phyloP scores from a whole-genome alignment of 2,888 invertebrate genomes.

The Zygogramma bicolorata region DNA sequence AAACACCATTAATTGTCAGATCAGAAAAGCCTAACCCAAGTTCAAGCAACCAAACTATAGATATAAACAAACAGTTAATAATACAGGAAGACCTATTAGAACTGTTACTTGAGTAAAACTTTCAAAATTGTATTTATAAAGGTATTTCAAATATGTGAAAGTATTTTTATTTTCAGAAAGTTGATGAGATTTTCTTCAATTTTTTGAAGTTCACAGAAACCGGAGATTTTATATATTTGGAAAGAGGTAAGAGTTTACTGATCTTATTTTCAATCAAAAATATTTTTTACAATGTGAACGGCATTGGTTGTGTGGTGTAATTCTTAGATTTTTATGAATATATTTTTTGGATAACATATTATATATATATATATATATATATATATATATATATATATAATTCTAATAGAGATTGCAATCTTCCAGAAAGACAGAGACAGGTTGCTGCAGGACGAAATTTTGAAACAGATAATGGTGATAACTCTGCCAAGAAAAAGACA shows the following conservation, averaged over 20 bases:
- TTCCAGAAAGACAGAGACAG: background rate
- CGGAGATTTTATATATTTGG: background rate
- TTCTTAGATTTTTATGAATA: no score
- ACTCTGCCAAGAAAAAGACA: background rate
- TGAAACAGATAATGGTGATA: background rate
- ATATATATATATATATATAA: background rate
- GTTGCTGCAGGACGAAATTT: background rate
- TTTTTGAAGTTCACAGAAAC: background rate
- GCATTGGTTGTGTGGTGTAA: background rate
- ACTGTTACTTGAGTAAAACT: no score
- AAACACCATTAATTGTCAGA: no score
- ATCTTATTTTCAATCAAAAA: background rate
- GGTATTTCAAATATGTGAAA: background rate
- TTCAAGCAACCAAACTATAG: no score
- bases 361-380: no score
- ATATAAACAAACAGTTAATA: background rate
- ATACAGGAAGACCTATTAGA: no score
- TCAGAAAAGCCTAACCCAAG: no score
- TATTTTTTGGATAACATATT: no score
- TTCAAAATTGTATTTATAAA: background rate
- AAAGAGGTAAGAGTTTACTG: constrained; percentile 1
- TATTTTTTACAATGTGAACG: background rate
- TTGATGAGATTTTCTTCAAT: background rate
- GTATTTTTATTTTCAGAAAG: background rate
- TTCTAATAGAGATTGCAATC: background rate